Evolutionary conservation across 1,140 invertebrate species (phyloP).

Genomic region (Caligus rogercresseyi): DNA sequence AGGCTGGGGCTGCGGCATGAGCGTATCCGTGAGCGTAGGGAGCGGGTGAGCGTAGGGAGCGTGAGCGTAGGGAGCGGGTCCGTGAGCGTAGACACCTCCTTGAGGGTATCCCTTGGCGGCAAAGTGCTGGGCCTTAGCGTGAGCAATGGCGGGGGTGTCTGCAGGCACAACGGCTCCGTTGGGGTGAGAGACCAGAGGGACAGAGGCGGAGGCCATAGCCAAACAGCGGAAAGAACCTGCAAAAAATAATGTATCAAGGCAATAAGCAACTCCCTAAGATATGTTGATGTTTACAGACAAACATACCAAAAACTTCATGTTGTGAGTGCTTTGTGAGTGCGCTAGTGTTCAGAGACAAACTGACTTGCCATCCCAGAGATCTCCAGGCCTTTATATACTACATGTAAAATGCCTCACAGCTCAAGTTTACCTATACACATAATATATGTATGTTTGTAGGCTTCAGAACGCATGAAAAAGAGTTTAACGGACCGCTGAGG

Average conservation of each 20-base stretch:
- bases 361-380: neutral
- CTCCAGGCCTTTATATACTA: neutral
- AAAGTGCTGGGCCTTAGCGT: slow-evolving; percentile 17
- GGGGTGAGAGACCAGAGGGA: slow-evolving; percentile 13
- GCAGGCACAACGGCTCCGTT: slow-evolving; percentile 18
- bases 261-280: neutral
- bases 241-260: slow-evolving; percentile 1
- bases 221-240: slow-evolving; percentile 11
- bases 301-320: neutral
- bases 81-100: neutral
- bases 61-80: neutral
- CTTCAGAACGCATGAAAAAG: no score
- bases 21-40: neutral
- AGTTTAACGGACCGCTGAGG: no score
- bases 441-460: no score
- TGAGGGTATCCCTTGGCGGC: slow-evolving; percentile 9
- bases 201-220: slow-evolving; percentile 8
- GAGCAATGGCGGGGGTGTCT: slow-evolving; percentile 5
- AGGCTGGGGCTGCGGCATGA: neutral
- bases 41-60: slow-evolving; percentile 1
- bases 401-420: no score
- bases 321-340: neutral
- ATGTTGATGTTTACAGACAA: neutral
- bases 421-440: no score
- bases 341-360: neutral